These are phyloP conservation scores for Chromobotia macracanthus DNA, from an alignment of 2,797 vertebrate species.

Conservation along the genomic window DNA sequence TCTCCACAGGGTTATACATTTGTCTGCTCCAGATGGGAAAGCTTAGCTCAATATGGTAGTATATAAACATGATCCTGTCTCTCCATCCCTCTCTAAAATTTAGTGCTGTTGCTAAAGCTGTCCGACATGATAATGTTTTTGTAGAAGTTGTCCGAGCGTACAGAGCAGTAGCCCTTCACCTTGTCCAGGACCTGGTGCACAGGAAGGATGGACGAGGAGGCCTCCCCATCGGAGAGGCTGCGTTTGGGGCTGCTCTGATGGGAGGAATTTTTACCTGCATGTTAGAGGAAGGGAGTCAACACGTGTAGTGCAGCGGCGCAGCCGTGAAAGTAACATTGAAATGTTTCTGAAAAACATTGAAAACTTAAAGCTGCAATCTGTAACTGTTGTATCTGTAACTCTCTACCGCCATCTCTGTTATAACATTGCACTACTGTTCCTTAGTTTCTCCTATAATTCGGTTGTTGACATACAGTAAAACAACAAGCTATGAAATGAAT, in stretches of 20 bases:
- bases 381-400: no score
- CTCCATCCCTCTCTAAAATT: slow-evolving; percentile 77
- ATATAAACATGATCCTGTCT: slow-evolving; percentile 30
- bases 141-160: slow-evolving; percentile 93
- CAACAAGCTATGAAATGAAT: no score
- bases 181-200: slow-evolving; percentile 96
- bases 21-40: slow-evolving; percentile 9
- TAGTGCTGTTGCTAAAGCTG: slow-evolving; percentile 89
- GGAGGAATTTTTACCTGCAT: slow-evolving; percentile 82
- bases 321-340: no score
- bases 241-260: slow-evolving; percentile 82
- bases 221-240: slow-evolving; percentile 81
- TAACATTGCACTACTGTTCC: no score
- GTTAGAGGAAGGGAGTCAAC: slow-evolving; percentile 39
- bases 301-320: background rate
- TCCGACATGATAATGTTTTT: slow-evolving; percentile 96
- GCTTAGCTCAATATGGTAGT: slow-evolving; percentile 45
- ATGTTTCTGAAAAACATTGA: no score
- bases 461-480: no score
- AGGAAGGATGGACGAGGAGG: slow-evolving; percentile 88
- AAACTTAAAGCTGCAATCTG: no score
- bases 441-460: no score
- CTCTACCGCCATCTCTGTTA: no score
- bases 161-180: slow-evolving; percentile 90
- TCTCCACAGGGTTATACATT: slow-evolving; percentile 44